Conservation (phyloP, 2,113 vertebrate genomes). For the Siniperca chuatsi region DNA sequence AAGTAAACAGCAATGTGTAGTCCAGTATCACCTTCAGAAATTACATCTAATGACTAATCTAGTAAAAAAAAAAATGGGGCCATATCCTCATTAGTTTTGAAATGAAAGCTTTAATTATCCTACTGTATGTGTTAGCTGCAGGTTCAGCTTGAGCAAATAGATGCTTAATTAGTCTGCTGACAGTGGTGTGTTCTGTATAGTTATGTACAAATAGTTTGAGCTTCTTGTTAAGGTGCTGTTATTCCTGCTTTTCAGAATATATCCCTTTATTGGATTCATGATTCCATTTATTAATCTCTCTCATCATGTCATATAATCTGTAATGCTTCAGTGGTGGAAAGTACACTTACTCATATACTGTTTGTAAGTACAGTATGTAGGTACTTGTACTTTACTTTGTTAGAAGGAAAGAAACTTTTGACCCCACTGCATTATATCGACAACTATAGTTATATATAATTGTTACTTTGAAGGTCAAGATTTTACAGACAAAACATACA, state of each 20-base stretch:
- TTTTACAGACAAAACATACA: not conserved
- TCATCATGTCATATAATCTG: not conserved
- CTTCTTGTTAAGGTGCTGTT: not conserved
- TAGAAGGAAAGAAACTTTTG: no score
- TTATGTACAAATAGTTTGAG: not conserved
- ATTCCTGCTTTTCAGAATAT: not conserved
- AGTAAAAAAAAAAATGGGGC: not conserved
- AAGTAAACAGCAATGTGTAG: not conserved
- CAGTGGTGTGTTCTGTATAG: not conserved
- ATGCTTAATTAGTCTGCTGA: not conserved
- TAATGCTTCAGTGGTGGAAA: not conserved
- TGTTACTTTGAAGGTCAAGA: no score
- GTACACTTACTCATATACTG: not conserved
- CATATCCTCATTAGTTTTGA: not conserved
- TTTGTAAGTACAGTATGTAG: not conserved
- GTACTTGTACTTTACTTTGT: no score
- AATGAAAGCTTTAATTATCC: not conserved
- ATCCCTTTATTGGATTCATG: not conserved
- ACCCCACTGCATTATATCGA: no score
- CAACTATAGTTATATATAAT: no score
- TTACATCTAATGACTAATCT: not conserved
- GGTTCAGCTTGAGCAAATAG: constrained; percentile 4
- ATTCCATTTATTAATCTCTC: not conserved
- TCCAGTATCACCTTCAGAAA: not conserved
- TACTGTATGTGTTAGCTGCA: not conserved